Base-by-base conservation (phyloP, 2,797 vertebrate species). In the Spinus pinus region DNA sequence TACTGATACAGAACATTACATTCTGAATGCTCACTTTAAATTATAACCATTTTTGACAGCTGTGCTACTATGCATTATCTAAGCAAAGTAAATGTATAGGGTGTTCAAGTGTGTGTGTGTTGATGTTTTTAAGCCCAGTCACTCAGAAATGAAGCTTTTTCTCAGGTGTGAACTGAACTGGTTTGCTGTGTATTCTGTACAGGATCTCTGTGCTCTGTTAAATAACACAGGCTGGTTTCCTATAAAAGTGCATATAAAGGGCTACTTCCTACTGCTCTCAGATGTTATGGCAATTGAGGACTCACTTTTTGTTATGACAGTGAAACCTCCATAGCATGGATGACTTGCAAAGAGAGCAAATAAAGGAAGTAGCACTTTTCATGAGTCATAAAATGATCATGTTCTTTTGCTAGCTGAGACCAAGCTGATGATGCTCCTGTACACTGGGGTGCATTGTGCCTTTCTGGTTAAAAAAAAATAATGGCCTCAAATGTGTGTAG, bases 1-100 rank as follows among this genome's bases (percentile, higher is more conserved):
- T 90, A 84, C 75, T 46, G 69, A 92, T 96, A 94, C 74, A 95
- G 94, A 97, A 96, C 95, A 93, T 88, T 94, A 75, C 77, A 89
- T 97, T 97, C 95, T 86, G 93, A 97, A 90, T 47, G 30, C 88
- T 93, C 92, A 95, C 89, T 95, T 96, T 96, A 97, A 97, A 97
- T 98, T 96, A 95, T 91, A 97, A 95, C 93, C 64, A 84, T 97
- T 96, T 97, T 97, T 77, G 95, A 96, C 95, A 96, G 94, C 96
- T 96, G 85, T 95, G 82, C 74, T 96, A 88, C 93, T 96, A 91
- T 85, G 62, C 75, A 84, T 95, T 97, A 94, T 96, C 95, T 51
- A 94, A 96, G 83, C 90, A 95, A 96, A 95, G 61, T 92, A 97
- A 95, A 95, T 33, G 12, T 91, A 86, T 91, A 94, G 83, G 73